Base-by-base conservation (phyloP, 2,797 vertebrate genomes). In the Salmo trutta region DNA sequence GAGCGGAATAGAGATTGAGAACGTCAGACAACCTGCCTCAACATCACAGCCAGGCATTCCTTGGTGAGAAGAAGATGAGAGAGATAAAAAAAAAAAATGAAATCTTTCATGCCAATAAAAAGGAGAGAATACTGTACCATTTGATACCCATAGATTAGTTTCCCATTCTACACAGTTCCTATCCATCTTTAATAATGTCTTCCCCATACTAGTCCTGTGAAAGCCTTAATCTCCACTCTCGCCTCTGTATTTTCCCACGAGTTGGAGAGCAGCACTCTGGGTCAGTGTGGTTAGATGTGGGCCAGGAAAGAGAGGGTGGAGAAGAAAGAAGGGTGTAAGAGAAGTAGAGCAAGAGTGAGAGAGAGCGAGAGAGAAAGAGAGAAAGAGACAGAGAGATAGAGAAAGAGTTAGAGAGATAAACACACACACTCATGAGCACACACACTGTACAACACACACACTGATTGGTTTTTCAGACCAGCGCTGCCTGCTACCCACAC, bases 211-310 rank as follows among this genome's bases (percentile, higher is more conserved):
- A 88, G 80, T 56, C 73, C 73, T 85, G 41, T 73, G 27, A 59
- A 31, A 36, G 17, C 2, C 68, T 29, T 41, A 33, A 19, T 70
- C 41, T 51, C 36, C 67, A 72, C 73, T 41, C n/a, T 21, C 69
- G 73, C 76, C 47, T 77, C 69, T 76, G 52, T 74, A 83, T 81
- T 87, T 86, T 90, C 88, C 86, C 89, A 87, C 79, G 78, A 88
- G 89, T 79, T 73, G 77, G 71, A 75, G 83, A 84, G 71, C 71
- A 85, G 82, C 62, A 19, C 24, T 24, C 5, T 24, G n/a, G 7
- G 62, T 74, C 79, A 83, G 87, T 75, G 77, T 66, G 78, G 90
- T 86, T 86, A 86, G 75, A 84, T 77, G 3, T 70, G 12, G 69
- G 52, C 76, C 27, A 19, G 81, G 72, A 71, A 51, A 62, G 47